Evolutionary conservation across 1,140 invertebrate genomes (phyloP).

Genomic region (Mya arenaria): DNA sequence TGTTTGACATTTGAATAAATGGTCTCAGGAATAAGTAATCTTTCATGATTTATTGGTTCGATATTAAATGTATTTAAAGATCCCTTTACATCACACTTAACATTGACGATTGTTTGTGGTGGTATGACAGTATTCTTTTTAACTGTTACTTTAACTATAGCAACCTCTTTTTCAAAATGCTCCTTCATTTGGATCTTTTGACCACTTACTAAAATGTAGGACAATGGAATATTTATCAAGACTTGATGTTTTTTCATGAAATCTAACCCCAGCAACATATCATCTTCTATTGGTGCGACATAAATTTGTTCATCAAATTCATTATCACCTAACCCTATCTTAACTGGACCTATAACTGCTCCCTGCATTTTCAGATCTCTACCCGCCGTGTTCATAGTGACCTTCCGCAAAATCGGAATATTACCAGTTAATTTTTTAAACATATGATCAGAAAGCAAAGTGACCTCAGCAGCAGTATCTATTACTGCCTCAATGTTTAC

Average conservation of each 20-base stretch:
- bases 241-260: slow-evolving; percentile 3
- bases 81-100: too few species aligned
- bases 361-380: slow-evolving; percentile 11
- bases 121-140: too few species aligned
- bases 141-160: too few species aligned
- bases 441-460: slow-evolving; percentile 16
- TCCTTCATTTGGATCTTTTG: neutral
- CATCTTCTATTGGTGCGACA: slow-evolving; percentile 15
- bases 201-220: neutral
- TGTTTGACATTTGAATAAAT: too few species aligned
- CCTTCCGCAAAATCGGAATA: neutral
- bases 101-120: too few species aligned
- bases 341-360: neutral
- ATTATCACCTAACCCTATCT: neutral
- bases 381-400: neutral
- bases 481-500: neutral
- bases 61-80: too few species aligned
- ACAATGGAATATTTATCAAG: neutral
- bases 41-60: too few species aligned
- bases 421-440: neutral
- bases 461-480: slow-evolving; percentile 25
- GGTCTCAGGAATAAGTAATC: too few species aligned
- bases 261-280: slow-evolving; percentile 13
- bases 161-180: too few species aligned
- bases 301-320: neutral